Percentiles rank a stretch among this genome's conserved stretches.
Evolutionary conservation across 2,113 vertebrate species (phyloP).

Genomic region (Pan troglodytes): NHGRI_mPanTro3-v2.1_pri NC_072409.2:47561001-47561500

Average conservation of each 20-base stretch:
- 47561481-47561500: not conserved
- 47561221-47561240: not conserved
- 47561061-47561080: not conserved
- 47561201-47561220: not conserved
- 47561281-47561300: not conserved
- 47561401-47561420: not conserved
- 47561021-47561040: not conserved
- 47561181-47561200: not conserved
- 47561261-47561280: not conserved
- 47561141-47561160: not conserved
- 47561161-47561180: not conserved
- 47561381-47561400: not conserved
- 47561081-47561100: not conserved
- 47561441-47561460: not conserved
- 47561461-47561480: not conserved
- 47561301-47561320: not conserved
- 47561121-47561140: not conserved
- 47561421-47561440: not conserved
- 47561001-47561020: not conserved
- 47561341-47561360: not conserved
- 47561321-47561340: not conserved
- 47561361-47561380: accelerated
- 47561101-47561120: not conserved
- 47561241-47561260: too few species aligned
- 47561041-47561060: not conserved